Percentiles rank a stretch among this genome's conserved stretches.
Conservation (phyloP, 1,140 invertebrate genomes). For the Drosophila parvula region DNA sequence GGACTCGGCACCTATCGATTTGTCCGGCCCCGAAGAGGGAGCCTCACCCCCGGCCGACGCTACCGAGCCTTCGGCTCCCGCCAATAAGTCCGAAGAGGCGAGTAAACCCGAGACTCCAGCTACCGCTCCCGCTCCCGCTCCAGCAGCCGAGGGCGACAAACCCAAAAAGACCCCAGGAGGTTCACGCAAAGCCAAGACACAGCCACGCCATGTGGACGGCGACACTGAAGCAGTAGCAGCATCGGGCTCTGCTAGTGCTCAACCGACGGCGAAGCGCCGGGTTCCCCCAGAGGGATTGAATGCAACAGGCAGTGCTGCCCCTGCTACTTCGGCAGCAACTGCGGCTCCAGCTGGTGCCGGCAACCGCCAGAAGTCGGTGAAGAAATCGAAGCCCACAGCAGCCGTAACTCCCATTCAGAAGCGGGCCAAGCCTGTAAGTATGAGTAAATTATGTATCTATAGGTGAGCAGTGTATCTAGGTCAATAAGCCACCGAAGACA, state of each 20-base stretch:
- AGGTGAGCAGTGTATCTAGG: background rate
- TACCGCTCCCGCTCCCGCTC: background rate
- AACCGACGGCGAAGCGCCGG: slow-evolving; percentile 55
- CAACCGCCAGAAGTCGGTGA: slow-evolving; percentile 47
- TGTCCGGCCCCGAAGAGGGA: slow-evolving; percentile 43
- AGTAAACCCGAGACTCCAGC: background rate
- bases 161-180: slow-evolving; percentile 85
- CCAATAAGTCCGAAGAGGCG: slow-evolving; percentile 1
- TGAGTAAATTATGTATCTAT: slow-evolving; percentile 26
- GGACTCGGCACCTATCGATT: slow-evolving; percentile 82
- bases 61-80: background rate
- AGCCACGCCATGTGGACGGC: slow-evolving; percentile 85
- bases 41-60: background rate
- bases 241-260: slow-evolving; percentile 13
- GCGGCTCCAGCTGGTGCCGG: background rate
- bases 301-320: background rate
- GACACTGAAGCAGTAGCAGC: slow-evolving; percentile 44
- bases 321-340: background rate
- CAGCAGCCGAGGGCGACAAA: background rate
- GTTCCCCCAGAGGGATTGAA: slow-evolving; percentile 58
- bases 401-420: slow-evolving; percentile 72
- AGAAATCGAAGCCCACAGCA: slow-evolving; percentile 70
- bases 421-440: slow-evolving; percentile 35
- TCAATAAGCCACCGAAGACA: background rate
- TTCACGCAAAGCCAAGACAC: slow-evolving; percentile 89